Evolutionary conservation across 2,113 vertebrate genomes (phyloP).

Genomic region (Vulpes vulpes): DNA sequence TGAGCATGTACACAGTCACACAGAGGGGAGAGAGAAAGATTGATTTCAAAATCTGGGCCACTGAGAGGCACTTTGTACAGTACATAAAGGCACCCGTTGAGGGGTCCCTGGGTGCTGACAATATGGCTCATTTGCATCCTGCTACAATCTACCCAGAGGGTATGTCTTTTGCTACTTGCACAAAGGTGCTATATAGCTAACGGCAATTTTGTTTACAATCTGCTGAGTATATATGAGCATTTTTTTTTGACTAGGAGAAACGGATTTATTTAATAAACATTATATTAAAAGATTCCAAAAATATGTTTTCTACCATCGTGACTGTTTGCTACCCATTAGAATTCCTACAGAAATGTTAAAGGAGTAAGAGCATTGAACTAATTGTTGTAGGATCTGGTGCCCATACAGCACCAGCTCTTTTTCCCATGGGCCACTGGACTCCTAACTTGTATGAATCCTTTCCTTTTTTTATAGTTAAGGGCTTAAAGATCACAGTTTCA

Average conservation of each 20-base stretch:
- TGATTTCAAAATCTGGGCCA: not conserved
- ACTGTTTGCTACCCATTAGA: not conserved
- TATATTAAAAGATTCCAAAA: not conserved
- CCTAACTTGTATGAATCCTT: not conserved
- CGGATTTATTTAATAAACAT: not conserved
- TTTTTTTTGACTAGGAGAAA: constrained; percentile 10
- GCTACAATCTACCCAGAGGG: not conserved
- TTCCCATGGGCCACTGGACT: not conserved
- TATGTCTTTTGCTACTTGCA: not conserved
- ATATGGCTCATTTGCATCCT: not conserved
- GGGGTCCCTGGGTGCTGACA: not conserved
- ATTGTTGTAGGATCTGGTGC: not conserved
- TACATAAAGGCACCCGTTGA: not conserved
- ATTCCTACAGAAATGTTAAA: not conserved
- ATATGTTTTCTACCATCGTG: not conserved
- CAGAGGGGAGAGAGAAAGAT: not conserved
- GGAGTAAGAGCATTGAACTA: not conserved
- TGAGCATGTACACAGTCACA: not conserved
- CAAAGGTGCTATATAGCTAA: not conserved
- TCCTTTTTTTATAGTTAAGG: not conserved
- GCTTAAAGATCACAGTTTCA: not conserved
- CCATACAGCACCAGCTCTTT: rapidly evolving
- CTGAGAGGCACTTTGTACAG: not conserved
- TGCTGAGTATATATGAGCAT: not conserved
- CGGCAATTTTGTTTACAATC: not conserved